Evolutionary conservation across 37 sponge, comb jelly and placozoan genomes (phyloP), one percentile per base, ranked within the genome.

Genomic region (Ianthella basta): DNA sequence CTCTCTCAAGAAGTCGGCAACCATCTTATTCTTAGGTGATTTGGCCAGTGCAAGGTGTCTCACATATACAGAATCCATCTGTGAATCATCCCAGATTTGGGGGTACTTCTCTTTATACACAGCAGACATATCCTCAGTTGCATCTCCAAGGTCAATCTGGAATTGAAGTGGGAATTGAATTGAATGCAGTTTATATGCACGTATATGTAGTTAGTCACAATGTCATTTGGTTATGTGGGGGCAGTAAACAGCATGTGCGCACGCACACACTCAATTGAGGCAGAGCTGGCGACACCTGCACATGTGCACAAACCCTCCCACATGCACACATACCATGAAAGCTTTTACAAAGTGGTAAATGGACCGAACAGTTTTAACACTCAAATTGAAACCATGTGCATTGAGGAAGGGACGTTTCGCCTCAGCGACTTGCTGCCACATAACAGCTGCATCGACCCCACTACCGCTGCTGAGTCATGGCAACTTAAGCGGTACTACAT

Each of bases 101-200:
- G n/a, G 24, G 40, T 75, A 75, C 14, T 75, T 53, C 19, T 75
- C 54, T 14, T 41, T 75, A 53, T 75, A 75, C 21, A 50, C 54
- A 4, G 37, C 53, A 19, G 78, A 36, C 78, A 75, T 75, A 24
- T 75, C 78, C 25, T 75, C 78, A 75, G 38, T 41, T 36, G 78
- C 78, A 75, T 75, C 78, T 41, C 78, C 78, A 40, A 75, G 25
- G 53, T 75, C 78, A 75, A 75, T 75, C 78, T 75, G 54, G 24
- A 75, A 44, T 44, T 3, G 50, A 8, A 44, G 50, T 44, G 50
- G 50, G 8, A 44, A 44, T 3, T 8, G 50, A 8, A 44, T 8
- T 8, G 8, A 44, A 44, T 8, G 50, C 8, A 44, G 8, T 10
- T 44, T 44, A 8, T n/a, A n/a, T n/a, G n/a, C n/a, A n/a, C n/a